Evolutionary conservation across 2,888 invertebrate species (phyloP), one percentile per base, ranked within the genome.

Genomic region (Piscicola geometra): DNA sequence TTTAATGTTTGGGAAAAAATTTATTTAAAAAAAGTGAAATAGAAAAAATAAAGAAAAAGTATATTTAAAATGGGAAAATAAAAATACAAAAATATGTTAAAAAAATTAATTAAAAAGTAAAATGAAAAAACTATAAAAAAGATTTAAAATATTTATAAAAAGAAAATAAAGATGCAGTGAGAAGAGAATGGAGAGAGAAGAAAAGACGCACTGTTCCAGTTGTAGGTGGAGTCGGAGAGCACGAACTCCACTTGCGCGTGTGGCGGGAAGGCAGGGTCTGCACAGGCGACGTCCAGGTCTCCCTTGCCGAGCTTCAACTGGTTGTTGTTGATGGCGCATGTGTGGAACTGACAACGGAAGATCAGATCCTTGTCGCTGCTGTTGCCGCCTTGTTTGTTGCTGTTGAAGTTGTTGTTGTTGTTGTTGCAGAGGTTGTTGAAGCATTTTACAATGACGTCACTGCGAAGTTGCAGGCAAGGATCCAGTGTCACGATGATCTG

Each of bases 311-410:
- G 93, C 82, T 91, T 90, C 75, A 94, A 89, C 78, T 91, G 91
- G 86, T 92, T 90, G 84, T 92, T 91, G 69, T 92, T 81, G 79
- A 94, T 91, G 75, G 94, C 93, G 87, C 94, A 94, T 2, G 95
- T 94, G 88, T 95, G 94, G 88, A 95, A 94, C 89, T 95, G 92
- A 84, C 91, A 91, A 71, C 91, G 90, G 87, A 93, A 93, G 81
- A 93, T 89, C n/a, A 91, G 89, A 81, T 90, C 90, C 64, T 89
- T 87, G 72, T 81, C 81, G 28, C 81, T 82, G 0, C 82, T 80
- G 30, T 71, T 41, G n/a, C 52, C n/a, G 12, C 47, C 94, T 85
- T 93, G 93, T 85, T 93, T 93, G 35, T 12, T 12, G 70, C 41
- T 33, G 25, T 25, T 28, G 47, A 41, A 56, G 25, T 82, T 60